Conservation (phyloP, 2,113 vertebrate genomes). For the Sceloporus undulatus region DNA sequence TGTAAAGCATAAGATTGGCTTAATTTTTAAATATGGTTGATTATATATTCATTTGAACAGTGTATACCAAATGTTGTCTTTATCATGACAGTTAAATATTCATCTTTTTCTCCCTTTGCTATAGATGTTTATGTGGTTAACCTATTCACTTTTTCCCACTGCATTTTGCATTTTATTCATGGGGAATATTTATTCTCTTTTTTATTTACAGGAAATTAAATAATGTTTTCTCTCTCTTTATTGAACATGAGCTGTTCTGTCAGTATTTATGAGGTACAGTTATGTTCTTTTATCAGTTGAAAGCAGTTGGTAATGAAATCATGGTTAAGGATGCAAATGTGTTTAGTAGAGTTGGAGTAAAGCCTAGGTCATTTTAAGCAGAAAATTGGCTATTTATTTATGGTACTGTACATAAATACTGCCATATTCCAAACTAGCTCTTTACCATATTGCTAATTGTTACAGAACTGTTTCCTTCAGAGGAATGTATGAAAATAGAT, state of each 20-base stretch:
- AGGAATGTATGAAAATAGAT: background rate
- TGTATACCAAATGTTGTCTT: background rate
- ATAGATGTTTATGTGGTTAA: background rate
- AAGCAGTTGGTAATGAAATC: background rate
- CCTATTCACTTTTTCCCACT: background rate
- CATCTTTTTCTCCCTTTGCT: background rate
- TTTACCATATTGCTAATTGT: background rate
- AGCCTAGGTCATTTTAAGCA: background rate
- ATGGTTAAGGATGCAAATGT: background rate
- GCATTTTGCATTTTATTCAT: background rate
- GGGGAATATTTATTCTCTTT: background rate
- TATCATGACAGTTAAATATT: background rate
- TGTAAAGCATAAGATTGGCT: background rate
- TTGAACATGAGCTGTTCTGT: background rate
- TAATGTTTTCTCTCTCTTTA: background rate
- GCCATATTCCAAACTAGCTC: too few relatives aligned
- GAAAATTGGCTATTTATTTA: background rate
- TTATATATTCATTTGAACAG: background rate
- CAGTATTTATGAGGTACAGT: background rate
- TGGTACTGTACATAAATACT: too few relatives aligned
- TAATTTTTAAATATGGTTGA: background rate
- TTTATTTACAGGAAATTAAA: background rate
- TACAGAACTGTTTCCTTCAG: background rate
- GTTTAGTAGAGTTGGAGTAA: background rate
- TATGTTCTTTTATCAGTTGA: background rate